phyloP scores from a whole-genome alignment of 1,140 invertebrate species.

The Paracyclopina nana region DNA sequence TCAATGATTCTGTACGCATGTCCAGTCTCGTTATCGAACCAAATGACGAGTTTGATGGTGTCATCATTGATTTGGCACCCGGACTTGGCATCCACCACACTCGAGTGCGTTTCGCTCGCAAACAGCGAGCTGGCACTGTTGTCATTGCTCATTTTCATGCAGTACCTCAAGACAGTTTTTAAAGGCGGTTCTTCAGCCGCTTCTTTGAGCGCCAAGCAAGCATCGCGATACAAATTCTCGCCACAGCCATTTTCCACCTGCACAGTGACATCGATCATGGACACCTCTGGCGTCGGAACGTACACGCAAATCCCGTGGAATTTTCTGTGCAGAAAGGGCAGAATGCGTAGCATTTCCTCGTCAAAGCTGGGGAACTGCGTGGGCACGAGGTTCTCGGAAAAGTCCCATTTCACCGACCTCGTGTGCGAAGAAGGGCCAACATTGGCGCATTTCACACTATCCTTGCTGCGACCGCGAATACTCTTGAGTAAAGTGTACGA shows the following conservation, averaged over 20 bases:
- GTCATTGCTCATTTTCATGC: background rate
- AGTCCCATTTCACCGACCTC: background rate
- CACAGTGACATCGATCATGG: background rate
- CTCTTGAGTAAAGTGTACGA: background rate
- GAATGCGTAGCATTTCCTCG: background rate
- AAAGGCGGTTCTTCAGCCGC: slow-evolving; percentile 1
- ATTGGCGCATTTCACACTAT: background rate
- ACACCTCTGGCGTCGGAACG: background rate
- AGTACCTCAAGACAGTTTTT: background rate
- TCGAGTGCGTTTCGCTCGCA: background rate
- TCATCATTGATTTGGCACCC: background rate
- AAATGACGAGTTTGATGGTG: background rate
- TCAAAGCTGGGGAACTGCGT: background rate
- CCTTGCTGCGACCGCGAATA: background rate
- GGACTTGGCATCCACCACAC: background rate
- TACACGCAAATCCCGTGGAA: background rate
- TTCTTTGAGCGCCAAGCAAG: background rate
- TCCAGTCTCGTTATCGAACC: background rate
- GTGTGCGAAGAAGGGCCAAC: background rate
- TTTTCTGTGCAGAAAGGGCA: background rate
- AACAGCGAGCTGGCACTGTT: background rate
- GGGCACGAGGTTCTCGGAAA: background rate
- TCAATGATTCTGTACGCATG: background rate
- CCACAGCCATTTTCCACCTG: background rate
- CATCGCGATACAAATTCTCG: background rate